A percentile compares a stretch with the other conserved stretches of the same genome.
These are phyloP conservation scores for Elephantulus edwardii DNA, from an alignment of 2,113 vertebrate genomes.

Conservation along the genomic window DNA sequence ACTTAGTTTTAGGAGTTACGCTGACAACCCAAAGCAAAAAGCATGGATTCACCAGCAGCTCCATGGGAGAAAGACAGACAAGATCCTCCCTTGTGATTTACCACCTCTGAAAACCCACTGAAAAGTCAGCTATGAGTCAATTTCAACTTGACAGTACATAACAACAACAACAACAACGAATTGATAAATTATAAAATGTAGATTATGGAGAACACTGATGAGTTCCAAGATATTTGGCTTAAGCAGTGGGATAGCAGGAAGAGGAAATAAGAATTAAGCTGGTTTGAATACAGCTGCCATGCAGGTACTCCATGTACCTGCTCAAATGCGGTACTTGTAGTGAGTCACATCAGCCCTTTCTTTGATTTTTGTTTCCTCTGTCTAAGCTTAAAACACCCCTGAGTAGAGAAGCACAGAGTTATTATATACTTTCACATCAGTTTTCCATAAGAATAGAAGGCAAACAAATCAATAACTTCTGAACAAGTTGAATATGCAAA, in stretches of 20 bases:
- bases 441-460: neutral
- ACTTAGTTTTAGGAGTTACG: too few species aligned
- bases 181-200: too few species aligned
- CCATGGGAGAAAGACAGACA: too few species aligned
- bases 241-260: neutral
- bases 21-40: too few species aligned
- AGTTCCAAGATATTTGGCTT: neutral
- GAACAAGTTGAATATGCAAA: constrained; percentile 60
- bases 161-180: too few species aligned
- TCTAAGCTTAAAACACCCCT: too few species aligned
- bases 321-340: accelerated
- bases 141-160: too few species aligned
- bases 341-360: accelerated
- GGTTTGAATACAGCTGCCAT: neutral
- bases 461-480: constrained; percentile 58
- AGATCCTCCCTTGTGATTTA: too few species aligned
- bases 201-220: neutral
- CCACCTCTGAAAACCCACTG: too few species aligned
- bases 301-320: accelerated
- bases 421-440: neutral
- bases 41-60: too few species aligned
- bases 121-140: too few species aligned
- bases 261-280: accelerated
- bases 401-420: neutral
- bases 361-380: neutral